A percentile compares a stretch with the other conserved stretches of the same genome.
These are phyloP conservation scores for Rhinophrynus dorsalis DNA, from an alignment of 2,797 vertebrate species.

Conservation along the genomic window DNA sequence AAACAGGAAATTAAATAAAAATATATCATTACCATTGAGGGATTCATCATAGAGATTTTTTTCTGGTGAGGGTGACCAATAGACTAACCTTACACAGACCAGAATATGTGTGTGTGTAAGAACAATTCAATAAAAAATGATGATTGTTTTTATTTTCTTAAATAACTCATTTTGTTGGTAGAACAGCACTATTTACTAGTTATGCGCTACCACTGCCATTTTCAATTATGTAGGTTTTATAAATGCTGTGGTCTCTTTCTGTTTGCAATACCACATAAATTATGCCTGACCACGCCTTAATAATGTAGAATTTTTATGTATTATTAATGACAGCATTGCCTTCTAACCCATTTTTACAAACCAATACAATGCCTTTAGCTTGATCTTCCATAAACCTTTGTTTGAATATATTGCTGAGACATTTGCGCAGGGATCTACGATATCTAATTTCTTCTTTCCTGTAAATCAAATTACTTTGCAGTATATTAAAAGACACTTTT, in stretches of 20 bases:
- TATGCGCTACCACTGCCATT: too few relatives aligned
- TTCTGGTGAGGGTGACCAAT: too few relatives aligned
- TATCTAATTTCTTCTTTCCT: conserved; percentile 18
- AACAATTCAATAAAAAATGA: too few relatives aligned
- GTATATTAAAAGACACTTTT: conserved; percentile 28
- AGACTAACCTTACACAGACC: too few relatives aligned
- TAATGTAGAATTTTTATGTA: conserved; percentile 17
- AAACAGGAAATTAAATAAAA: too few relatives aligned
- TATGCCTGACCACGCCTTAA: conserved; percentile 14
- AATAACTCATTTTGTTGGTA: background rate
- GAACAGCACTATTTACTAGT: background rate
- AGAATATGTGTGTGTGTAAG: too few relatives aligned
- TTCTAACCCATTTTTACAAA: conserved; percentile 8
- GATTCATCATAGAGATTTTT: too few relatives aligned
- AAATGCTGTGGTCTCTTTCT: background rate
- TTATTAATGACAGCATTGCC: conserved; percentile 22
- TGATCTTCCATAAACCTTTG: conserved; percentile 17
- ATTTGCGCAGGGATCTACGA: conserved; percentile 21
- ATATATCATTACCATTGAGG: too few relatives aligned
- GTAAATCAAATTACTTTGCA: conserved; percentile 32
- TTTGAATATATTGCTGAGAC: conserved; percentile 36
- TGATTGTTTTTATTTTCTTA: background rate
- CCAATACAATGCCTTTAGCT: background rate
- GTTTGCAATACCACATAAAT: background rate
- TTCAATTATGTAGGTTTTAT: background rate